Conservation (phyloP, 2,113 vertebrate species). For the Trogon surrucura region DNA sequence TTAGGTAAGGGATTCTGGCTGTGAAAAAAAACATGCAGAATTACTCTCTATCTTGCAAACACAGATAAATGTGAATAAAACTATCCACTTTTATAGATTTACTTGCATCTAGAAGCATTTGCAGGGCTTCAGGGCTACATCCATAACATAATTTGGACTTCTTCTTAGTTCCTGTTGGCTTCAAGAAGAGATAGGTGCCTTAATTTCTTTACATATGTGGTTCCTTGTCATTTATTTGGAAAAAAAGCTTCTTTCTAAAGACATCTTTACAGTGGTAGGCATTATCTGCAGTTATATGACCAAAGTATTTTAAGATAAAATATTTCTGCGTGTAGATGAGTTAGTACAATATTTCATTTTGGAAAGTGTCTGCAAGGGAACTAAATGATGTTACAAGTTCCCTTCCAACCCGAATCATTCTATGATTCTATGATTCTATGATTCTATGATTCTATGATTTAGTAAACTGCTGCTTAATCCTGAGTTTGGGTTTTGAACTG, state of each 20-base stretch:
- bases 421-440: no score
- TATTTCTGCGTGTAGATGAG: background rate
- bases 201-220: background rate
- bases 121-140: background rate
- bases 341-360: background rate
- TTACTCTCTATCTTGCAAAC: background rate
- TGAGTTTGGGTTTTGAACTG: background rate
- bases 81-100: background rate
- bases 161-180: background rate
- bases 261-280: background rate
- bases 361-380: background rate
- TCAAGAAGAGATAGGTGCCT: background rate
- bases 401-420: no score
- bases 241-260: background rate
- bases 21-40: background rate
- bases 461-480: background rate
- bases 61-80: background rate
- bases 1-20: background rate
- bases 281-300: background rate
- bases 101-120: background rate
- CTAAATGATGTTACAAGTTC: no score
- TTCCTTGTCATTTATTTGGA: background rate
- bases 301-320: background rate
- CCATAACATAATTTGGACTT: background rate
- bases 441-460: background rate